These are phyloP conservation scores for Intellagama lesueurii DNA, from an alignment of 2,797 vertebrate species.

Conservation along the genomic window DNA sequence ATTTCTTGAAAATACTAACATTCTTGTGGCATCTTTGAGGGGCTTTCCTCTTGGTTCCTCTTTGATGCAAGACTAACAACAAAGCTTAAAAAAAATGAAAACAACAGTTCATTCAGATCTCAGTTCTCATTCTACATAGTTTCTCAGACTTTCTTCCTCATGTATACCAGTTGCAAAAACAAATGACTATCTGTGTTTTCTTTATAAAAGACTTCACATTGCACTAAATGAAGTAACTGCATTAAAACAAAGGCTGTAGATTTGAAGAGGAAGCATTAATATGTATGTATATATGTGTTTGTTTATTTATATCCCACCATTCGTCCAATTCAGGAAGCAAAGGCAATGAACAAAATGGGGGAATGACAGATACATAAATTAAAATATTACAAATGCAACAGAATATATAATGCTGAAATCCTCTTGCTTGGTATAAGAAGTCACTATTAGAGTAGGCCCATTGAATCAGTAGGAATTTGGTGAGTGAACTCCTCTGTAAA, in stretches of 20 bases:
- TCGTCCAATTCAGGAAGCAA: no score
- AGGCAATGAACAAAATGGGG: no score
- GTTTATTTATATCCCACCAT: no score
- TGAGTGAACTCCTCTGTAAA: no score
- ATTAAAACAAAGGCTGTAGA: not conserved
- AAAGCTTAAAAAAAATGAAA: not conserved
- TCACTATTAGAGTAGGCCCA: no score
- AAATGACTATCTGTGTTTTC: not conserved
- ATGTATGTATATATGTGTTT: no score
- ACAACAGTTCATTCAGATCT: not conserved
- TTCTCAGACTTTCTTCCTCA: not conserved
- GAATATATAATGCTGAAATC: no score
- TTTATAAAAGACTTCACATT: not conserved
- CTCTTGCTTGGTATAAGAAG: no score
- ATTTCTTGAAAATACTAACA: not conserved
- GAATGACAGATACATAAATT: no score
- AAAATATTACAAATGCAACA: no score
- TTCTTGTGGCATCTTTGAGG: not conserved
- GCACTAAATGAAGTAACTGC: not conserved
- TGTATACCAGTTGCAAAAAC: not conserved
- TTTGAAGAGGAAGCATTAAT: slow-evolving; percentile 17
- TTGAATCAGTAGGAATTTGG: no score
- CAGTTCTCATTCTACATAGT: not conserved
- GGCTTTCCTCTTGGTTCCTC: not conserved
- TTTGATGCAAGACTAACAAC: not conserved